Percentiles rank a stretch among this genome's conserved stretches.
These are phyloP conservation scores for Odontophorus gujanensis DNA, from an alignment of 2,113 vertebrate species.

Conservation along the genomic window DNA sequence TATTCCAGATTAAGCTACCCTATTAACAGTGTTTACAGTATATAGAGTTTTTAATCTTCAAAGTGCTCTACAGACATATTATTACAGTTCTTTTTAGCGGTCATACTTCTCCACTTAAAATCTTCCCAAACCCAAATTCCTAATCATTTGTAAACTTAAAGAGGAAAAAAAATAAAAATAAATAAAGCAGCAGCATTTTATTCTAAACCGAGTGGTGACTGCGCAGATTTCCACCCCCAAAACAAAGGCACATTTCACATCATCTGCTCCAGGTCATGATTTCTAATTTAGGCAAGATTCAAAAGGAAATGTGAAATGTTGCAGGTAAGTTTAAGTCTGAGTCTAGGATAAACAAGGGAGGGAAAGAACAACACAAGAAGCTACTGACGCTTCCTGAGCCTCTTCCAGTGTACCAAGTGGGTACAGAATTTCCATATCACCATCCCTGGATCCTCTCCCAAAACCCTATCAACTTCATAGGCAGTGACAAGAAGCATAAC, in stretches of 20 bases:
- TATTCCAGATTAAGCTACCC: constrained; percentile 23
- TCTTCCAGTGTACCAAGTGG: neutral
- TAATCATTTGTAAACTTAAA: neutral
- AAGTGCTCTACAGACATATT: constrained; percentile 48
- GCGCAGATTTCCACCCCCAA: neutral
- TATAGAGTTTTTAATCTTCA: constrained; percentile 61
- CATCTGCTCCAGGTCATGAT: neutral
- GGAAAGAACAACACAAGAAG: neutral
- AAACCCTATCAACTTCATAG: neutral
- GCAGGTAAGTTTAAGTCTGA: neutral
- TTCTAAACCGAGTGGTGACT: neutral
- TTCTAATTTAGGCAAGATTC: neutral
- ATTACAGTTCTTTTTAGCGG: constrained; percentile 47
- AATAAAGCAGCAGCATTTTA: neutral
- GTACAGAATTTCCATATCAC: neutral
- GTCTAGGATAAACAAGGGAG: neutral
- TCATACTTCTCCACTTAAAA: constrained; percentile 18
- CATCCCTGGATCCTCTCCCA: neutral
- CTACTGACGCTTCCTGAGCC: neutral
- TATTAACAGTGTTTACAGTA: constrained; percentile 51
- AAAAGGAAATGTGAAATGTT: neutral
- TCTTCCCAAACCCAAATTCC: constrained; percentile 20
- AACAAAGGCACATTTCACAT: neutral
- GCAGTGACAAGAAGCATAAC: neutral
- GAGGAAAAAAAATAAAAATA: neutral